Evolutionary conservation across 2,797 vertebrate species (phyloP), one percentile per base, ranked within the genome.

Genomic region (Scolopax bukidnonensis): DNA sequence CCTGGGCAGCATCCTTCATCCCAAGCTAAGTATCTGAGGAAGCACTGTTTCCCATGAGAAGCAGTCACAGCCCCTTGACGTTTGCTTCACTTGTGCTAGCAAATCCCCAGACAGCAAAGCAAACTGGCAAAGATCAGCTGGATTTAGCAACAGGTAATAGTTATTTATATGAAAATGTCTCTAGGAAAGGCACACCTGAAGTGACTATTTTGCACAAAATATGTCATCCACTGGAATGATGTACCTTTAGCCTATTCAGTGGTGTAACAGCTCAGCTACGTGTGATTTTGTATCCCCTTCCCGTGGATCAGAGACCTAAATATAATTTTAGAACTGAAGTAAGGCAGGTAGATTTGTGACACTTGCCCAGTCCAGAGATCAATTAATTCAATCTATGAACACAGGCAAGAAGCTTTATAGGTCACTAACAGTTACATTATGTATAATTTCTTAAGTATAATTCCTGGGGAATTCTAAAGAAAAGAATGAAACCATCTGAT

Each of bases 371-470:
- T 90, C 85, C 40, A 77, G 84, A 97, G 96, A 96, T 93, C 65
- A 94, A 79, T 67, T 90, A 84, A 65, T 92, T 71, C 45, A 87
- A 50, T 36, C 50, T 47, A 48, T 47, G 86, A 97, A 96, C 38
- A 51, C 1, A 81, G 57, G 50, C 40, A 54, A 91, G 41, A 71
- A 77, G 28, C n/a, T 48, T 88, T 38, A 79, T 51, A 82, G 59
- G 48, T 74, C 71, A 71, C 74, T 67, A 84, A 60, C 9, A 77
- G 32, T 73, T 65, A 59, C 10, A 50, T 60, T 30, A 50, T 23
- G 16, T n/a, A 32, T 28, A 25, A 79, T 76, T 82, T 56, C 47
- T 60, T 40, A 93, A 74, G 51, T 27, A 63, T 47, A 16, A 78
- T 36, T 75, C 30, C 56, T 59, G 19, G 40, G 18, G 30, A 90